These are phyloP conservation scores for Amazona vittata DNA, from an alignment of 2,113 vertebrate genomes.

Conservation along the genomic window DNA sequence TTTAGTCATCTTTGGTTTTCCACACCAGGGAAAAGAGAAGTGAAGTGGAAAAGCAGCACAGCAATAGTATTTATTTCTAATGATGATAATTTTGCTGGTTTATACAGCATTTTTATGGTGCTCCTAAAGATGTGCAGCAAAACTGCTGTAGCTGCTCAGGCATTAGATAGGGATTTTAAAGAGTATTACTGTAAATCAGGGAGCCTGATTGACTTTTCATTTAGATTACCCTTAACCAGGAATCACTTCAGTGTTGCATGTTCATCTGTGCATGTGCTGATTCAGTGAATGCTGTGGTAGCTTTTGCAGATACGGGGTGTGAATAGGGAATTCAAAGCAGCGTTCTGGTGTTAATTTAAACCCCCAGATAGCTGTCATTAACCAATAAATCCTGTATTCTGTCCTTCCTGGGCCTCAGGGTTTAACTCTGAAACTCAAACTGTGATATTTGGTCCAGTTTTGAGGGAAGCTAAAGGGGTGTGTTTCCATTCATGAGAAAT, in stretches of 20 bases:
- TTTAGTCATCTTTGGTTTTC: not conserved
- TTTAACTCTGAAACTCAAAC: not conserved
- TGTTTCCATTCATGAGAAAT: not conserved
- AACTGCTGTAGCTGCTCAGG: not conserved
- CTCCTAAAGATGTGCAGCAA: not conserved
- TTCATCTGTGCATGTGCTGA: not conserved
- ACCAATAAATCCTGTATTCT: not conserved
- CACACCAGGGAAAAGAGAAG: not conserved
- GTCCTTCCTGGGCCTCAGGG: not conserved
- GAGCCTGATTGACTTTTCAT: not conserved
- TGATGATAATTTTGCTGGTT: not conserved
- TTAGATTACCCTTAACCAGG: not conserved
- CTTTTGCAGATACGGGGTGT: accelerated
- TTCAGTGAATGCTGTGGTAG: accelerated
- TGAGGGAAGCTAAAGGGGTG: not conserved
- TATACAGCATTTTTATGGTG: not conserved
- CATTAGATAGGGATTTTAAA: not conserved
- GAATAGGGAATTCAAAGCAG: not conserved
- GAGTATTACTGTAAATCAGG: not conserved
- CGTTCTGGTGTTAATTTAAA: not conserved
- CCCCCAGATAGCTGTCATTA: not conserved
- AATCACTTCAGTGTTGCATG: not conserved
- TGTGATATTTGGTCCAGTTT: not conserved
- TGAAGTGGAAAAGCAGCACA: not conserved
- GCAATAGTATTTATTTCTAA: not conserved